These are phyloP conservation scores for Platycnemis pennipes DNA, from an alignment of 2,888 invertebrate species.

Conservation along the genomic window DNA sequence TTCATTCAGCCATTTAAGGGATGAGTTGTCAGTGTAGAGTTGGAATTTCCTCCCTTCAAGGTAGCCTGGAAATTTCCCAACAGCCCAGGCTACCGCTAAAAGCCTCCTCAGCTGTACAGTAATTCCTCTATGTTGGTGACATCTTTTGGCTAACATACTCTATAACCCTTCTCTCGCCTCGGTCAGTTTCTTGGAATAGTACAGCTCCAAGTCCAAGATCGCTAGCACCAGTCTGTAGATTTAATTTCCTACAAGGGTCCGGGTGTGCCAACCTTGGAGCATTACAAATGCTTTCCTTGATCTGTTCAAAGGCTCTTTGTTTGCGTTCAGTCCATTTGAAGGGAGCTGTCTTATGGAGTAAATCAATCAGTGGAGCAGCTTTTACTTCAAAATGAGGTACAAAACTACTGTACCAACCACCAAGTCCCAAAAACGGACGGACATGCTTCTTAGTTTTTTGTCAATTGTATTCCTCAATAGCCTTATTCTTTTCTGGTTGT, in stretches of 20 bases:
- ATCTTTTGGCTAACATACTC: not conserved
- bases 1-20: not conserved
- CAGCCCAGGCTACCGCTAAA: not conserved
- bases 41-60: too few relatives aligned
- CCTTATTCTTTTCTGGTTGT: not conserved
- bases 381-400: not conserved
- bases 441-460: conserved; percentile 11
- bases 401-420: not conserved
- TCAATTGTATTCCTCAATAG: not conserved
- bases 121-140: not conserved
- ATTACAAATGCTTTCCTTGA: not conserved
- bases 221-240: not conserved
- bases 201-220: conserved; percentile 11
- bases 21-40: conserved; percentile 6
- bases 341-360: not conserved
- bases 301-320: not conserved
- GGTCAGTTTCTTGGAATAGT: not conserved
- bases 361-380: not conserved
- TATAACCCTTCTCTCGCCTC: not conserved
- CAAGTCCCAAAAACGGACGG: not conserved
- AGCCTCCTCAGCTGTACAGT: conserved; percentile 14
- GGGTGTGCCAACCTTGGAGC: conserved; percentile 13
- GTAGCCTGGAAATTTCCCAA: not conserved
- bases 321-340: not conserved
- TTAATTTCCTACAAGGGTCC: not conserved